These are phyloP conservation scores for Lindbergichthys nudifrons DNA, from an alignment of 2,797 vertebrate species.

Conservation along the genomic window DNA sequence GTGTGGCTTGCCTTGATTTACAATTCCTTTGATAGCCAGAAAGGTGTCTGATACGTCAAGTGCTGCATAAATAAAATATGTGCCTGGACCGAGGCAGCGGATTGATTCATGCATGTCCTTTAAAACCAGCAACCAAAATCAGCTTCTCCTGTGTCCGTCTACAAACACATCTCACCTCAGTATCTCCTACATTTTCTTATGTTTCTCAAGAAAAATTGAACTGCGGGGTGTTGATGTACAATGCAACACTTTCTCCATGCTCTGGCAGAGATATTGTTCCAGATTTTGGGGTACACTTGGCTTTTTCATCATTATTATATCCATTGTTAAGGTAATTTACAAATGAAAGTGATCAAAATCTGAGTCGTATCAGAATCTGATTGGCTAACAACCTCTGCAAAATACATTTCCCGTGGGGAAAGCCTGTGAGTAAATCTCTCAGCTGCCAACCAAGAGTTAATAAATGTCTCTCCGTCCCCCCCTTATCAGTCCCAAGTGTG, in stretches of 20 bases:
- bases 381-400: not conserved
- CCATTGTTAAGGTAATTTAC: not conserved
- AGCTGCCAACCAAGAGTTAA: not conserved
- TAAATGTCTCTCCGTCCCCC: not conserved
- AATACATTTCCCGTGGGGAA: not conserved
- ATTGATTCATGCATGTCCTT: conserved; percentile 47
- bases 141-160: conserved; percentile 27
- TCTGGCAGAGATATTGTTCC: no score
- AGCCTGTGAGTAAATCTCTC: not conserved
- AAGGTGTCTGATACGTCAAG: conserved; percentile 41
- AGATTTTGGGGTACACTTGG: no score
- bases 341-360: not conserved
- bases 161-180: not conserved
- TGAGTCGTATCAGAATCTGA: not conserved
- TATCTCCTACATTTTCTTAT: not conserved
- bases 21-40: conserved; percentile 41
- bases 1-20: conserved; percentile 50
- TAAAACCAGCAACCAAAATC: conserved; percentile 8
- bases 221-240: no score
- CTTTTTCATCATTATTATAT: not conserved
- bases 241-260: no score
- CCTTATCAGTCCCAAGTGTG: not conserved
- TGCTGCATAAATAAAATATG: conserved; percentile 61
- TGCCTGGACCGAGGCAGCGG: conserved; percentile 17
- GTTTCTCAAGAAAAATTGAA: not conserved